Conservation (phyloP, 2,888 invertebrate species). For the Coecobrya sp. region DNA sequence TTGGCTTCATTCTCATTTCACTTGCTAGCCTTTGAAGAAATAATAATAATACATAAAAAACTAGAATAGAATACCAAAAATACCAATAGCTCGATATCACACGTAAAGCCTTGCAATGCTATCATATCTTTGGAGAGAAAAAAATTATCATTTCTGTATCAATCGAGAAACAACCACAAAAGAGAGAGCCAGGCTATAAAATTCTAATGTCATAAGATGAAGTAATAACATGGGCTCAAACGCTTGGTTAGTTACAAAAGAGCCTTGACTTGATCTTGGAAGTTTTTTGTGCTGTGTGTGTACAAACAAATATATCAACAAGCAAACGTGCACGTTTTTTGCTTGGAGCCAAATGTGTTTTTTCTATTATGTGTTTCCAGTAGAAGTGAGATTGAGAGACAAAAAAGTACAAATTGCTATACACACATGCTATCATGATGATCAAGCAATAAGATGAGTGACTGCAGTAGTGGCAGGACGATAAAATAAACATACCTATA, state of each 20-base stretch:
- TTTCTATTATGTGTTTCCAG: constrained; percentile 42
- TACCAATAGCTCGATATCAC: not conserved
- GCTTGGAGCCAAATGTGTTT: constrained; percentile 5
- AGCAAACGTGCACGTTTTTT: constrained; percentile 27
- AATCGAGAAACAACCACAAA: constrained; percentile 37
- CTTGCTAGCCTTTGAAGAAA: not conserved
- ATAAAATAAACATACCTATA: not conserved
- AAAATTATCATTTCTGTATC: constrained; percentile 29
- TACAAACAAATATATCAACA: constrained; percentile 55
- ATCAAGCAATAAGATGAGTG: constrained; percentile 20
- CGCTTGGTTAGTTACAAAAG: not conserved
- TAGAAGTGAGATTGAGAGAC: constrained; percentile 2
- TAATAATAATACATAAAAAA: not conserved
- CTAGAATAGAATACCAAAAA: constrained; percentile 1
- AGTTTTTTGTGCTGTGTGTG: not conserved
- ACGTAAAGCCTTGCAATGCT: not conserved
- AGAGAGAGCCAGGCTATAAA: not conserved
- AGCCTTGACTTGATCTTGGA: constrained; percentile 58
- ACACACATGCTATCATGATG: not conserved
- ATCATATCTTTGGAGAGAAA: not conserved
- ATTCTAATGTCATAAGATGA: constrained; percentile 27
- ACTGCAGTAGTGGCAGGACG: not conserved
- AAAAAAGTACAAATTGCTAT: constrained; percentile 41
- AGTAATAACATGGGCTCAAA: constrained; percentile 24
- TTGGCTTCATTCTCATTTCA: constrained; percentile 46